Conservation (phyloP, 1,140 invertebrate genomes). For the Aphaenogaster ashmeadi region DNA sequence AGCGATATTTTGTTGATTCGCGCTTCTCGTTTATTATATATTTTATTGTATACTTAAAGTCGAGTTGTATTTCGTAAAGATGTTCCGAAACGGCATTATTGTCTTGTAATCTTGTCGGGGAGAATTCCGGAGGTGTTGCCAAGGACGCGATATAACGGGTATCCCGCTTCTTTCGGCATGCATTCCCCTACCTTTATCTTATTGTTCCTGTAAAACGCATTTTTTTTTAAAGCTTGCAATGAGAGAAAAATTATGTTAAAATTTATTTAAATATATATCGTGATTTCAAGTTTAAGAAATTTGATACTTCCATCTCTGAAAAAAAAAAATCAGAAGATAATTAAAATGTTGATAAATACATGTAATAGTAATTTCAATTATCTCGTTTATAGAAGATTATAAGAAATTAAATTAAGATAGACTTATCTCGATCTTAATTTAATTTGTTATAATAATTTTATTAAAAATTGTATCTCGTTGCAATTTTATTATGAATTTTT, state of each 20-base stretch:
- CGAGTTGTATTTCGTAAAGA: background rate
- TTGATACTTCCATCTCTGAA: background rate
- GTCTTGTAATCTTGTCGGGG: background rate
- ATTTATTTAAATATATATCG: background rate
- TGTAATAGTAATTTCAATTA: background rate
- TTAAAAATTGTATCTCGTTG: background rate
- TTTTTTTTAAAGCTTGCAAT: conserved; percentile 3
- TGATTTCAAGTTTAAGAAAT: background rate
- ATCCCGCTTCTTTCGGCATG: background rate
- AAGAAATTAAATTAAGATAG: background rate
- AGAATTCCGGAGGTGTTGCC: background rate
- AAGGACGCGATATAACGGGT: background rate
- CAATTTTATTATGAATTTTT: background rate
- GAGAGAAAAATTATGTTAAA: background rate
- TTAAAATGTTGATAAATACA: background rate
- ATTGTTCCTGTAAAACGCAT: background rate
- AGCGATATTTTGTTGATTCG: background rate
- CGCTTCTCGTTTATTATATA: background rate
- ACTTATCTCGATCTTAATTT: background rate
- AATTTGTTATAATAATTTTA: background rate
- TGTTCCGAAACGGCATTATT: background rate
- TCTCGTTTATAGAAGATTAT: background rate
- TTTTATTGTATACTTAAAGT: conserved; percentile 5
- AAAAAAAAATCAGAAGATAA: background rate
- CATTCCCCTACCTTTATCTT: background rate